Base-by-base conservation (phyloP, 1,140 invertebrate genomes). In the Lethocerus indicus region DNA sequence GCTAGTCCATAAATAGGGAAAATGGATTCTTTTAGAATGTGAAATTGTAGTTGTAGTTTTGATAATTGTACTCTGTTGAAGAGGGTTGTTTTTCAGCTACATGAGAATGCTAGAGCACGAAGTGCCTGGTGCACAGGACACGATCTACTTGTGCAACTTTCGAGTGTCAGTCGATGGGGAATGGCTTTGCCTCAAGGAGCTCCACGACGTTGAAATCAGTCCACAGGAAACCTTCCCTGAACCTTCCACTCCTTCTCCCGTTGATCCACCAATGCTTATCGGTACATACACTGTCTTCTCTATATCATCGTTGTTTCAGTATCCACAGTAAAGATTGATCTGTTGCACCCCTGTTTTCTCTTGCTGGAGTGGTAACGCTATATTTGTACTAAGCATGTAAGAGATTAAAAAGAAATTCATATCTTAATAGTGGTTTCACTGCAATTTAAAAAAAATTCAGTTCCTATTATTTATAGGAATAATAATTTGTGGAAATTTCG, bases 101-200 rank as follows among this genome's bases (percentile, higher is more conserved):
- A 56, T 54, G 55, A 54, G 44, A 43, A 53, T 56, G 50, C 43
- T 62, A 56, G 53, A 58, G 47, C 58, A 57, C 35, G 54, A 74
- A 58, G 78, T 85, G 71, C 79, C 81, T 53, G 81, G 82, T 56
- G 88, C 87, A 27, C 87, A 92, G 67, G 90, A 95, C 65, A 96
- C 90, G 14, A 93, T 96, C 63, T 96, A 96, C 67, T 65, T 96
- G 62, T 95, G 91, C 69, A 95, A 95, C 65, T 96, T 95, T 66
- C 81, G 91, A 25, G 91, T 96, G 0, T 93, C 89, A 21, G 91
- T 96, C 9, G 90, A 96, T 61, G 91, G 91, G 26, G 91, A 96
- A 64, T 96, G 91, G 91, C 71, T 96, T n/a, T 96, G 91, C 64
- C 67, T 96, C 23, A 87, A 90, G 62, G 90, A 95, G 65, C 70